Evolutionary conservation across 2,113 vertebrate genomes (phyloP).

Genomic region (Daphoenositta chrysoptera): DNA sequence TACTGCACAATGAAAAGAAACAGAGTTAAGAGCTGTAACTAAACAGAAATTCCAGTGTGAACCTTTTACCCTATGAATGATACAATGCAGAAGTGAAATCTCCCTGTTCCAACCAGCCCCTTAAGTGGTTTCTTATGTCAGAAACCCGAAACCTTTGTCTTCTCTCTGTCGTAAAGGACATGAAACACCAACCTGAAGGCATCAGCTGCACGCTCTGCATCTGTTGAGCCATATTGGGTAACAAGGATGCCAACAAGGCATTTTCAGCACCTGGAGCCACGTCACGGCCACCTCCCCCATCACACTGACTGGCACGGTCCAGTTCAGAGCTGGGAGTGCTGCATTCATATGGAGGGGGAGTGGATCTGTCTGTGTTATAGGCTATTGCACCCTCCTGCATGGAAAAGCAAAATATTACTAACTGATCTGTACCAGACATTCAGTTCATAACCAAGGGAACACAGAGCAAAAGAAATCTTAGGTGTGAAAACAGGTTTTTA

Average conservation of each 20-base stretch:
- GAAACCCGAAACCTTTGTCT: background rate
- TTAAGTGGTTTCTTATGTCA: background rate
- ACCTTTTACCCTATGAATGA: background rate
- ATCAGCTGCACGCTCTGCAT: conserved; percentile 79
- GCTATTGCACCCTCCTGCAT: conserved; percentile 80
- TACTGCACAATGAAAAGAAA: conserved; percentile 64
- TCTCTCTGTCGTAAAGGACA: background rate
- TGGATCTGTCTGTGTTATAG: conserved; percentile 73
- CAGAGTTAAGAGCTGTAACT: background rate
- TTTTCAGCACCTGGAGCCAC: conserved; percentile 72
- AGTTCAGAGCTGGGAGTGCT: conserved; percentile 85
- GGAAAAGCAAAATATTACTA: background rate
- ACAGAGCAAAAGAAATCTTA: background rate
- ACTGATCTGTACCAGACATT: background rate
- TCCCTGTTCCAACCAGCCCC: background rate
- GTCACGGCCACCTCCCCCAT: conserved; percentile 68
- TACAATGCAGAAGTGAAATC: background rate
- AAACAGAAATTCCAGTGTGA: background rate
- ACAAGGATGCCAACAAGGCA: conserved; percentile 76
- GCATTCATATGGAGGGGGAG: conserved; percentile 77
- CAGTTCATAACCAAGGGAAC: background rate
- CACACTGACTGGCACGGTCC: conserved; percentile 74
- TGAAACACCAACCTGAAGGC: conserved; percentile 83
- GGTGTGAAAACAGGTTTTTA: background rate
- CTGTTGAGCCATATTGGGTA: conserved; percentile 70